These are phyloP conservation scores for Vombatus ursinus DNA, from an alignment of 2,113 vertebrate genomes.

Conservation along the genomic window DNA sequence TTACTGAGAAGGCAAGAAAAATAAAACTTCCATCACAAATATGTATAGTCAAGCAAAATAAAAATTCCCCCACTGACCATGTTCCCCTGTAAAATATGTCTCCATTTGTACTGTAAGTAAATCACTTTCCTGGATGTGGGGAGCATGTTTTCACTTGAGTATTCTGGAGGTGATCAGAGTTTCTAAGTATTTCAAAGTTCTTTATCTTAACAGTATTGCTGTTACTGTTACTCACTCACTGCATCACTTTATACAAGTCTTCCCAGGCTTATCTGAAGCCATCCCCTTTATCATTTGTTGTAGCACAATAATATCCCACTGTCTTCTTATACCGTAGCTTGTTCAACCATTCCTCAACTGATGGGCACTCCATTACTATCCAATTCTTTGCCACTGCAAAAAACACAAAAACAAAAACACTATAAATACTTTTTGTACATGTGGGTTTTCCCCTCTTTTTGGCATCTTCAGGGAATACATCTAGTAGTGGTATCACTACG, in stretches of 20 bases:
- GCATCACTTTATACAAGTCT: neutral
- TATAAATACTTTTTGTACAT: neutral
- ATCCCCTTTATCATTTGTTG: neutral
- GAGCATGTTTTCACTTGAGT: neutral
- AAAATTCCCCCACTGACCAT: neutral
- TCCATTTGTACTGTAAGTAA: neutral
- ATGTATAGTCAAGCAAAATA: neutral
- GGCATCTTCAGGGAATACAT: neutral
- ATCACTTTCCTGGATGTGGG: neutral
- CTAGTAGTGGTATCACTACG: neutral
- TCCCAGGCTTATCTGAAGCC: neutral
- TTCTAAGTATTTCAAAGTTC: neutral
- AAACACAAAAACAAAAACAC: neutral
- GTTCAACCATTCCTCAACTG: neutral
- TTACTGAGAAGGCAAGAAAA: neutral
- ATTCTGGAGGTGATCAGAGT: neutral
- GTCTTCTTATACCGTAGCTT: neutral
- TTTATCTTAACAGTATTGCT: neutral
- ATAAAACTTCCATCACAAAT: neutral
- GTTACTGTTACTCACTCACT: neutral
- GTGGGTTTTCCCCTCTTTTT: neutral
- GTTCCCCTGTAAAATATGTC: neutral
- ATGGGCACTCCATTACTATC: neutral
- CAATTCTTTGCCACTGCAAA: neutral
- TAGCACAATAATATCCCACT: neutral